Conservation (phyloP, 1,140 invertebrate species). For the Orchesella cincta region DNA sequence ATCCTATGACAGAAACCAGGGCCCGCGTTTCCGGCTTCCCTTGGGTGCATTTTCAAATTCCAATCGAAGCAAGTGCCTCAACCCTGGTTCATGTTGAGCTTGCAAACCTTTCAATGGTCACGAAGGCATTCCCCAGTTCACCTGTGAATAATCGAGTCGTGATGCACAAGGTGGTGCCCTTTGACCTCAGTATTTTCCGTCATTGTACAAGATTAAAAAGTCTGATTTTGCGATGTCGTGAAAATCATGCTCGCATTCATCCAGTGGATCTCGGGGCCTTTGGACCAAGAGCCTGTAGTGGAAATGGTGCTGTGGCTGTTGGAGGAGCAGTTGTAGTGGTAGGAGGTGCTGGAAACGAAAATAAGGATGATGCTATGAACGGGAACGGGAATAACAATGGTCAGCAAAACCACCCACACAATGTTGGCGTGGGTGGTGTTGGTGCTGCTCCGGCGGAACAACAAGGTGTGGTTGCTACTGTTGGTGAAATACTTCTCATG, state of each 20-base stretch:
- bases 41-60: conserved; percentile 42
- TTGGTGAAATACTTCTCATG: conserved; percentile 32
- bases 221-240: conserved; percentile 33
- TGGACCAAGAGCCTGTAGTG: too few relatives aligned
- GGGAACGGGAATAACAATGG: not conserved
- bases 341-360: not conserved
- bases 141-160: not conserved
- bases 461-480: conserved; percentile 5
- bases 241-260: conserved; percentile 10
- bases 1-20: conserved; percentile 31
- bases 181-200: conserved; percentile 37
- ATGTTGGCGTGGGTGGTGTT: not conserved
- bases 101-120: conserved; percentile 38
- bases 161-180: conserved; percentile 33
- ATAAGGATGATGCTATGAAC: conserved; percentile 22
- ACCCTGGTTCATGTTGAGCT: conserved; percentile 40
- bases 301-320: too few relatives aligned
- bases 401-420: not conserved
- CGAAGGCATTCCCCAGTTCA: not conserved
- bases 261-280: not conserved
- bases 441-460: conserved; percentile 5
- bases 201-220: conserved; percentile 33
- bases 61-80: conserved; percentile 32
- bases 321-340: not conserved
- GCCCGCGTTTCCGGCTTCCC: conserved; percentile 40